Percentiles rank a stretch among this genome's conserved stretches.
These are phyloP conservation scores for Nothocercus julius DNA, from an alignment of 2,113 vertebrate genomes.

Conservation along the genomic window DNA sequence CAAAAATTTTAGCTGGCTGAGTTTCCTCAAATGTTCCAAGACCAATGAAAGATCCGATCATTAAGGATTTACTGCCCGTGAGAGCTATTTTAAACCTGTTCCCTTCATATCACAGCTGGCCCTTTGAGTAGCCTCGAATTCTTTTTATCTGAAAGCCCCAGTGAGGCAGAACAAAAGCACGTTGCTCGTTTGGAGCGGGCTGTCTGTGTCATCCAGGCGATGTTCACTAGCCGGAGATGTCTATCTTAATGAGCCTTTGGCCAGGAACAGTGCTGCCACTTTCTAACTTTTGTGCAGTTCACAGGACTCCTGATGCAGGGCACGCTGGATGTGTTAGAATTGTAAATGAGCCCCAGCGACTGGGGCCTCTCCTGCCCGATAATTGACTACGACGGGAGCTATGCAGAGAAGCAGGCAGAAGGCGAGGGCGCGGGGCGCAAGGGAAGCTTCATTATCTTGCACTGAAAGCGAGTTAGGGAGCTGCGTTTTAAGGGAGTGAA, in stretches of 20 bases:
- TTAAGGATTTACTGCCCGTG: slow-evolving; percentile 71
- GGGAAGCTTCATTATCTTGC: slow-evolving; percentile 46
- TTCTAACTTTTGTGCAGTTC: slow-evolving; percentile 73
- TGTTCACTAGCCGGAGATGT: slow-evolving; percentile 63
- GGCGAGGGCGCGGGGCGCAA: slow-evolving; percentile 15
- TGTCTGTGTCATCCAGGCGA: slow-evolving; percentile 62
- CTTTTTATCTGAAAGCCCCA: slow-evolving; percentile 65
- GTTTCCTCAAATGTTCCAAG: slow-evolving; percentile 65
- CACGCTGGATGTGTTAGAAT: slow-evolving; percentile 60
- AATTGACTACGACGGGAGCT: slow-evolving; percentile 53
- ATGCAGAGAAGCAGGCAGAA: slow-evolving; percentile 36
- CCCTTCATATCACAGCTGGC: slow-evolving; percentile 68
- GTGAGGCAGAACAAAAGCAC: slow-evolving; percentile 62
- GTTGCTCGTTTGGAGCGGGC: slow-evolving; percentile 54
- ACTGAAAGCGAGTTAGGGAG: slow-evolving; percentile 16
- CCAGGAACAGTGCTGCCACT: slow-evolving; percentile 47
- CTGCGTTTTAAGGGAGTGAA: background rate
- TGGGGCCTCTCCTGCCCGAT: slow-evolving; percentile 22
- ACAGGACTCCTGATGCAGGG: slow-evolving; percentile 53
- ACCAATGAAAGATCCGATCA: slow-evolving; percentile 73
- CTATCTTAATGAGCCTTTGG: slow-evolving; percentile 72
- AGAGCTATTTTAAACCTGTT: slow-evolving; percentile 74
- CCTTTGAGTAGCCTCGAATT: slow-evolving; percentile 62
- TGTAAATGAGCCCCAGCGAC: slow-evolving; percentile 71
- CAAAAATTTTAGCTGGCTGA: slow-evolving; percentile 70